Evolutionary conservation across 2,113 vertebrate species (phyloP), one percentile per base, ranked within the genome.

Genomic region (Sclerurus mexicanus): DNA sequence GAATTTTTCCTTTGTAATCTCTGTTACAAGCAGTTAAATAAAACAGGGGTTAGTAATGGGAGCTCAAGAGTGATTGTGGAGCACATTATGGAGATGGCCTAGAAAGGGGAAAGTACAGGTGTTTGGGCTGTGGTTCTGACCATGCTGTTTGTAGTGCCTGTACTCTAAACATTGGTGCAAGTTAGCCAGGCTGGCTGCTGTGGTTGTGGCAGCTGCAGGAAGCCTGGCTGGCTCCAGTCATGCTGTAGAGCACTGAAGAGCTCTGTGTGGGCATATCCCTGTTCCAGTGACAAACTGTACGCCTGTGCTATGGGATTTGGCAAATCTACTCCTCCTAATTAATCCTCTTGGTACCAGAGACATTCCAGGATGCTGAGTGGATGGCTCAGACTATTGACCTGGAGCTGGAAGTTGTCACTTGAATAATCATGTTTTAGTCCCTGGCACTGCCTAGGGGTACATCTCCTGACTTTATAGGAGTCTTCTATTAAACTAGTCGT

Each of bases 221-320:
- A 73, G 50, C 2, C 9, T 27, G 16, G 17, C 33, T 76, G 53
- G 25, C 49, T 68, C 5, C 58, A 37, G 1, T 25, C 1, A 0
- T 21, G 49, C 47, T 30, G 33, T 20, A 28, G 40, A n/a, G 53
- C 75, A 3, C 35, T 49, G 50, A 12, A 15, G 27, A 25, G 17
- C 8, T 27, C 15, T 56, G 5, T 28, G 33, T 12, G n/a, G 55
- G 14, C 46, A 37, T 33, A 7, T 35, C 20, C 20, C 20, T 11
- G 8, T 28, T 31, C 14, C 1, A 2, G 27, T 40, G 60, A n/a
- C 20, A 37, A 25, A 27, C 24, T 60, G 27, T 60, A 24, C 25
- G 18, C 59, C 27, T 78, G 8, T 44, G 53, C 49, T n/a, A n/a
- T 39, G 22, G 33, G 16, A 59, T 55, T 67, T 72, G 52, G 42